Conservation (phyloP, 2,888 invertebrate genomes). For the Herminia tarsipennalis region DNA sequence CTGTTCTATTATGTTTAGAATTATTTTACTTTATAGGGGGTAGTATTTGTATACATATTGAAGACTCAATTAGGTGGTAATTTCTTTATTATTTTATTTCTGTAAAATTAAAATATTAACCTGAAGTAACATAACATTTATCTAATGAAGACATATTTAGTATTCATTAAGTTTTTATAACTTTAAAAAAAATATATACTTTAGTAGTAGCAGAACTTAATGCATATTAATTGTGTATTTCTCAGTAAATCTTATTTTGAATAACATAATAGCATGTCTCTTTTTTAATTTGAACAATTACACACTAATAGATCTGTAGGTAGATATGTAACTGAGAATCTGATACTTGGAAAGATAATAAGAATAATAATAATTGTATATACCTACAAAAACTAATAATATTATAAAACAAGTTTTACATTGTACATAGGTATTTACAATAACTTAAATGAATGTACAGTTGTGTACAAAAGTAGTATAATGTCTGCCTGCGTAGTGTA, state of each 20-base stretch:
- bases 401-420: too few species aligned
- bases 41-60: conserved; percentile 8
- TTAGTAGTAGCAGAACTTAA: conserved; percentile 38
- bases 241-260: conserved; percentile 26
- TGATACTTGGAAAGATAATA: not conserved
- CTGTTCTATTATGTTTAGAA: conserved; percentile 26
- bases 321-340: conserved; percentile 4
- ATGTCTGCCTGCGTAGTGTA: conserved; percentile 50
- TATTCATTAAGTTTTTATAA: conserved; percentile 52
- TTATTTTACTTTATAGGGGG: conserved; percentile 17
- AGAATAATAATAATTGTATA: conserved; percentile 1
- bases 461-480: conserved; percentile 19
- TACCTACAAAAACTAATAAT: too few species aligned
- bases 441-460: conserved; percentile 14
- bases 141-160: conserved; percentile 44
- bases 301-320: conserved; percentile 24
- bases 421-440: conserved; percentile 1
- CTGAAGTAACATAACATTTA: conserved; percentile 40
- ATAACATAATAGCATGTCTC: conserved; percentile 44
- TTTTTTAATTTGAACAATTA: conserved; percentile 21
- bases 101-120: conserved; percentile 53
- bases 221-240: conserved; percentile 47
- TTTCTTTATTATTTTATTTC: conserved; percentile 35
- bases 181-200: not conserved
- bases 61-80: conserved; percentile 19